Conservation (phyloP, 1,140 invertebrate species). For the Hyles vespertilio region DNA sequence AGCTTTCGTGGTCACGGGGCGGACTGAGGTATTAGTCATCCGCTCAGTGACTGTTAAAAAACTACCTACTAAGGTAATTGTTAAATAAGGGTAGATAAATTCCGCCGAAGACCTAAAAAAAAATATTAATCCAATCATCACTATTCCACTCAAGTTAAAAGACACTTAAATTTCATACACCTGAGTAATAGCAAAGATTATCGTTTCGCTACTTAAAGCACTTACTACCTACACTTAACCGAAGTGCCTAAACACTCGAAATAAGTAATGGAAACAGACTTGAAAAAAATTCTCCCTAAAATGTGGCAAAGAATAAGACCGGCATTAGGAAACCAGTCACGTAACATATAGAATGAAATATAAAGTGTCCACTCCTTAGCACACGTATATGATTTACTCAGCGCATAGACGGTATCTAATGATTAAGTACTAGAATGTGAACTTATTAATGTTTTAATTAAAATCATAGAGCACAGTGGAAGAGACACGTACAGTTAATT, state of each 20-base stretch:
- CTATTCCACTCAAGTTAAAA: too few relatives aligned
- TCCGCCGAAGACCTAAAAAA: too few relatives aligned
- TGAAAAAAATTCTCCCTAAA: constrained; percentile 3
- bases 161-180: constrained; percentile 1
- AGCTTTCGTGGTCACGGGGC: too few relatives aligned
- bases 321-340: constrained; percentile 7
- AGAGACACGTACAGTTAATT: too few relatives aligned
- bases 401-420: constrained; percentile 28
- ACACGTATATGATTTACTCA: constrained; percentile 17
- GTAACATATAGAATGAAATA: constrained; percentile 16
- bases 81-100: too few relatives aligned
- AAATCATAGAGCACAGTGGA: constrained; percentile 13
- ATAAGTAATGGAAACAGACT: constrained; percentile 4
- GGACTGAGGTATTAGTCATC: too few relatives aligned
- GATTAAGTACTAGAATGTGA: constrained; percentile 40
- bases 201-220: constrained; percentile 2
- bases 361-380: constrained; percentile 20
- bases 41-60: too few relatives aligned
- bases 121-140: too few relatives aligned
- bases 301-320: constrained; percentile 2
- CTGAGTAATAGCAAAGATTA: constrained; percentile 6
- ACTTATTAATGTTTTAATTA: constrained; percentile 46
- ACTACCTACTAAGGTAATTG: too few relatives aligned
- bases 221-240: not conserved
- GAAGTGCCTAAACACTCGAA: constrained; percentile 8